A percentile compares a stretch with the other conserved stretches of the same genome.
These are phyloP conservation scores for Cotesia congregata DNA, from an alignment of 2,888 invertebrate species.

Conservation along the genomic window DNA sequence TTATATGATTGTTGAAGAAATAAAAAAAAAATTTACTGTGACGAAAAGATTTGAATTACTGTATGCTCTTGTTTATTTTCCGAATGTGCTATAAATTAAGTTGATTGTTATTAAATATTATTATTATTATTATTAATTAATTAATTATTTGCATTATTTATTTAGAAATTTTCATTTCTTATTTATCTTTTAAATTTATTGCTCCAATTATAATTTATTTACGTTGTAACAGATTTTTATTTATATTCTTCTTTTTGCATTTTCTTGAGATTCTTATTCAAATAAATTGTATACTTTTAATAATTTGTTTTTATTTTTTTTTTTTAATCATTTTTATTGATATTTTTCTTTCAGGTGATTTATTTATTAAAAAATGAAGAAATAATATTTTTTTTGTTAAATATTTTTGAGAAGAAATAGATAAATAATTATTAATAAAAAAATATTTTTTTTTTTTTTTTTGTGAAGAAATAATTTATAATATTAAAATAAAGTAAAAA, in stretches of 20 bases:
- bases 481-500: no score
- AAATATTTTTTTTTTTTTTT: no score
- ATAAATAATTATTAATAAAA: no score
- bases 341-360: neutral
- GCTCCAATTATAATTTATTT: conserved; percentile 10
- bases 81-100: neutral
- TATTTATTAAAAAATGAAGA: no score
- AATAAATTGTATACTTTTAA: conserved; percentile 2
- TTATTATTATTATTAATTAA: neutral
- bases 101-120: neutral
- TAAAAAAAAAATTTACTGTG: conserved; percentile 34
- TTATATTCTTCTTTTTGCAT: conserved; percentile 7
- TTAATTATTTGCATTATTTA: conserved; percentile 1
- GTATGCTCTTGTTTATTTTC: conserved; percentile 26
- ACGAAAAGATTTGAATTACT: conserved; percentile 31
- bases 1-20: conserved; percentile 33
- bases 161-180: conserved; percentile 1
- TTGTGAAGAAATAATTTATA: no score
- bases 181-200: conserved; percentile 1
- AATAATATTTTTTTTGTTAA: no score
- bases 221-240: conserved; percentile 11
- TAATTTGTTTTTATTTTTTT: neutral
- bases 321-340: neutral
- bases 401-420: no score
- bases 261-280: neutral